Evolutionary conservation across 2,797 vertebrate species (phyloP), one percentile per base, ranked within the genome.

Genomic region (Macrochelys suwanniensis): DNA sequence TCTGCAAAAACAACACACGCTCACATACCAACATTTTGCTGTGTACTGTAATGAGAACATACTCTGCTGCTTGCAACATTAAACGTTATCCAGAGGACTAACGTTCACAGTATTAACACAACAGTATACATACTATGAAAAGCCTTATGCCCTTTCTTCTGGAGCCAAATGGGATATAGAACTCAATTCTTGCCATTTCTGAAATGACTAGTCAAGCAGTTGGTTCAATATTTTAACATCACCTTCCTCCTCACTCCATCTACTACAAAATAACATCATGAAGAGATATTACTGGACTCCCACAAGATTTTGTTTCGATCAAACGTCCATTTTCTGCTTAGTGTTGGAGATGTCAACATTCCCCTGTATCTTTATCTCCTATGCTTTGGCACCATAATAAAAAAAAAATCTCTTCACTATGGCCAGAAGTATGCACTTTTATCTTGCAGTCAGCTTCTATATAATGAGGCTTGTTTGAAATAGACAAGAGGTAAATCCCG

Each of bases 1-100:
- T 93, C 42, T 84, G 89, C 57, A 93, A 87, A 95, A 96, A 59
- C 4, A 94, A 83, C 31, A 65, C 33, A 42, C 11, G 85, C 50
- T 26, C 25, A 87, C 71, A 84, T 37, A 74, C 88, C 88, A 93
- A 84, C 1, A 0, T 71, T 83, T 28, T 3, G 54, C 80, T 76
- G 47, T 1, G 1, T 37, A 42, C 80, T 88, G 68, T 88, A 95
- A 13, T n/a, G 74, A 94, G 11, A 95, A 65, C 95, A 91, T 80
- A 91, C 87, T 92, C 85, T 94, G 86, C 93, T 94, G 61, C 84
- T 89, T 95, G 85, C 93, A 93, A 89, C 74, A 87, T 33, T 93
- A 42, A 93, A 80, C 57, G 33, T 31, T 76, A 68, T 87, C 89
- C 95, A 94, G 59, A 93, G 80, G 80, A 91, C 51, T 42, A 84